These are phyloP conservation scores for Butorides virescens DNA, from an alignment of 2,113 vertebrate species.

Conservation along the genomic window DNA sequence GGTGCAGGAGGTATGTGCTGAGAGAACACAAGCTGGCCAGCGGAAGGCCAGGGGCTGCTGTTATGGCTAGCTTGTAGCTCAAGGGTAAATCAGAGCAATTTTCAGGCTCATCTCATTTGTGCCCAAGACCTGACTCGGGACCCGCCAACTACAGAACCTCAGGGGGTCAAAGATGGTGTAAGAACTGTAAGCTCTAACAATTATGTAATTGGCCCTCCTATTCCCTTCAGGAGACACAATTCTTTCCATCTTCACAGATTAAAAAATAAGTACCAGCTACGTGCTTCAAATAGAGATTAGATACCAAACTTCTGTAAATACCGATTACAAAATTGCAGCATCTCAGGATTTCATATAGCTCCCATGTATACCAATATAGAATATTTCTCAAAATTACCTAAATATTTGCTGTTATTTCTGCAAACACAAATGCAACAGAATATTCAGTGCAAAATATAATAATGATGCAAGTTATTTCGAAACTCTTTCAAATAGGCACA, in stretches of 20 bases:
- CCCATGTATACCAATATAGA: background rate
- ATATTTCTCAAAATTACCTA: background rate
- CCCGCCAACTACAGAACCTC: background rate
- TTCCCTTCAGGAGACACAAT: background rate
- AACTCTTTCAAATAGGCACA: background rate
- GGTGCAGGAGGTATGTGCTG: background rate
- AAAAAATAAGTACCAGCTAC: background rate
- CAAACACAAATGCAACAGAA: background rate
- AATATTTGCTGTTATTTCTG: background rate
- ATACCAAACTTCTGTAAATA: background rate
- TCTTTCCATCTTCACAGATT: background rate
- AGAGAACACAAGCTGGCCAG: background rate
- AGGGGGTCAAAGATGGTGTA: background rate
- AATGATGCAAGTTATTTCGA: background rate
- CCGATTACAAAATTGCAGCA: background rate
- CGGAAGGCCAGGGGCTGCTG: background rate
- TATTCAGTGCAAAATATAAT: background rate
- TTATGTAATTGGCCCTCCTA: background rate
- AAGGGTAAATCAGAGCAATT: background rate
- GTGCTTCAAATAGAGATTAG: background rate
- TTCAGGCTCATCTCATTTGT: background rate
- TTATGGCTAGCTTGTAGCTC: background rate
- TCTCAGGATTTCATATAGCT: background rate
- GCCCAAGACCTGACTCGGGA: background rate
- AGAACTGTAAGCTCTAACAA: background rate